phyloP scores from a whole-genome alignment of 2,797 vertebrate species.

The Alfaro cultratus region DNA sequence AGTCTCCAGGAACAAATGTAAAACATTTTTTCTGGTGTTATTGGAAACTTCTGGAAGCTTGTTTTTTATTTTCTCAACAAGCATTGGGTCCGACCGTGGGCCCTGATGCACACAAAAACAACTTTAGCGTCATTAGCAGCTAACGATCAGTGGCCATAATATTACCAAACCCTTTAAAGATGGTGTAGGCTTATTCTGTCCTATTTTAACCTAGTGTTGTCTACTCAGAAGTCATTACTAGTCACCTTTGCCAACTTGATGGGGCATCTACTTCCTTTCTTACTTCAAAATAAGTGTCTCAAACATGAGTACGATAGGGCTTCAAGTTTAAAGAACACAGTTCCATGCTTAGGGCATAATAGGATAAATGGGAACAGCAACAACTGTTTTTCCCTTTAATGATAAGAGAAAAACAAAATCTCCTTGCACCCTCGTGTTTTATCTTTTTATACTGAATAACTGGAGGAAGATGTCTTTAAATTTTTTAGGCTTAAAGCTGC shows the following conservation, averaged over 20 bases:
- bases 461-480: conserved; percentile 30
- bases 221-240: background rate
- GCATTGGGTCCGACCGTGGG: background rate
- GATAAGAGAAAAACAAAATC: background rate
- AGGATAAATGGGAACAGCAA: background rate
- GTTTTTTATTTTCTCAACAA: background rate
- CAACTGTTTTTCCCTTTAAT: background rate
- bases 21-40: background rate
- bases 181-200: background rate
- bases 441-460: conserved; percentile 31
- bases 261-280: background rate
- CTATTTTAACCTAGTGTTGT: background rate
- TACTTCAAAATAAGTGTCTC: background rate
- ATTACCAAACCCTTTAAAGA: background rate
- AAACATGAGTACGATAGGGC: background rate
- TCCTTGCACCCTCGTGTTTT: background rate
- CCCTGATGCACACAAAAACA: background rate
- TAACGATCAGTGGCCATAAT: background rate
- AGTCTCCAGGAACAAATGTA: background rate
- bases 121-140: background rate
- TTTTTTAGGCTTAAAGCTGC: conserved; percentile 42
- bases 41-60: background rate
- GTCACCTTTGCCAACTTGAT: background rate
- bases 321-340: background rate
- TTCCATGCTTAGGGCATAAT: background rate